Conservation (phyloP, 2,113 vertebrate genomes). For the Microcebus ravelobensis region DNA sequence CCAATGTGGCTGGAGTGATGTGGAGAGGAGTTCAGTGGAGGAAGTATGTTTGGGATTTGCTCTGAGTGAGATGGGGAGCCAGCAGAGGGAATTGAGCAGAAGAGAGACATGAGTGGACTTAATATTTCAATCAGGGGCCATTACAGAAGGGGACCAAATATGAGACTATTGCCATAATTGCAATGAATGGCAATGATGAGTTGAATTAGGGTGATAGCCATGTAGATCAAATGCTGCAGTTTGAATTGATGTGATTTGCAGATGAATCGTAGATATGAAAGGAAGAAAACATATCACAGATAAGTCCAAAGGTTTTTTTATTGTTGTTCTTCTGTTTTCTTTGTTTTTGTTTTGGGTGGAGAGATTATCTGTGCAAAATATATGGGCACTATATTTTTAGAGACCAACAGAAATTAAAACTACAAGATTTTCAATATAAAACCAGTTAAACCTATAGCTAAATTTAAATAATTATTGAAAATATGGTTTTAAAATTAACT, state of each 20-base stretch:
- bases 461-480: not conserved
- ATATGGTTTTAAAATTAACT: not conserved
- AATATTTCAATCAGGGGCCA: not conserved
- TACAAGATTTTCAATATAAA: not conserved
- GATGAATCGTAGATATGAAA: not conserved
- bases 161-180: not conserved
- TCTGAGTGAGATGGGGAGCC: not conserved
- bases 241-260: not conserved
- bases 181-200: not conserved
- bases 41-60: not conserved
- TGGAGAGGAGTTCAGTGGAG: not conserved
- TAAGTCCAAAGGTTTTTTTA: not conserved
- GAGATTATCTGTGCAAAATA: not conserved
- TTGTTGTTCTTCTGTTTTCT: not conserved
- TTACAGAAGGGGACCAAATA: not conserved
- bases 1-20: not conserved
- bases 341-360: not conserved
- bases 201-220: not conserved
- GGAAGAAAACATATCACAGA: not conserved
- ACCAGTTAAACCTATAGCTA: not conserved
- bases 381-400: not conserved
- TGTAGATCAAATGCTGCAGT: not conserved
- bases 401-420: not conserved
- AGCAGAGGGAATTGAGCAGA: not conserved
- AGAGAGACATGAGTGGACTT: not conserved